Evolutionary conservation across 2,113 vertebrate species (phyloP).

Genomic region (Eurystomus gularis): DNA sequence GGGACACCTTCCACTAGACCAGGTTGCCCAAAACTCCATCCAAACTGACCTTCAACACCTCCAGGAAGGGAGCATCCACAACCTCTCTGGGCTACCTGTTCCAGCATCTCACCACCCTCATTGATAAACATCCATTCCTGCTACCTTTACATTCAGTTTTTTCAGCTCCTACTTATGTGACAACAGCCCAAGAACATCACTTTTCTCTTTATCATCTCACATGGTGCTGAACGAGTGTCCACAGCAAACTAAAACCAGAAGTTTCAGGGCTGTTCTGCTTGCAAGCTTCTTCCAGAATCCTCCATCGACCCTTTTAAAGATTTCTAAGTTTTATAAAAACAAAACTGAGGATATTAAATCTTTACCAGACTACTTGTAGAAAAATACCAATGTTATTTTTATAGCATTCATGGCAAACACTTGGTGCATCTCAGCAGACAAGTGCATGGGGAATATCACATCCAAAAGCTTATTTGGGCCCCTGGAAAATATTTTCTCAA

Average conservation of each 20-base stretch:
- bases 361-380: neutral
- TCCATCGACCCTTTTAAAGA: neutral
- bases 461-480: neutral
- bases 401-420: neutral
- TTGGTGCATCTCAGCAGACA: neutral
- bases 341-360: neutral
- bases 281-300: neutral
- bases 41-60: neutral
- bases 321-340: neutral
- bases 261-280: neutral
- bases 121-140: neutral
- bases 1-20: neutral
- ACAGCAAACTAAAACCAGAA: neutral
- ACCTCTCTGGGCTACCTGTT: neutral
- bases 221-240: neutral
- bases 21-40: neutral
- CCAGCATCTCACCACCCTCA: neutral
- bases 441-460: neutral
- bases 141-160: no score
- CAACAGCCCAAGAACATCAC: neutral
- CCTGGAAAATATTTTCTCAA: neutral
- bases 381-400: neutral
- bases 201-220: neutral
- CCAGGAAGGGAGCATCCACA: neutral
- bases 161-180: neutral